phyloP scores from a whole-genome alignment of 2,113 vertebrate genomes.

The Callospermophilus lateralis region DNA sequence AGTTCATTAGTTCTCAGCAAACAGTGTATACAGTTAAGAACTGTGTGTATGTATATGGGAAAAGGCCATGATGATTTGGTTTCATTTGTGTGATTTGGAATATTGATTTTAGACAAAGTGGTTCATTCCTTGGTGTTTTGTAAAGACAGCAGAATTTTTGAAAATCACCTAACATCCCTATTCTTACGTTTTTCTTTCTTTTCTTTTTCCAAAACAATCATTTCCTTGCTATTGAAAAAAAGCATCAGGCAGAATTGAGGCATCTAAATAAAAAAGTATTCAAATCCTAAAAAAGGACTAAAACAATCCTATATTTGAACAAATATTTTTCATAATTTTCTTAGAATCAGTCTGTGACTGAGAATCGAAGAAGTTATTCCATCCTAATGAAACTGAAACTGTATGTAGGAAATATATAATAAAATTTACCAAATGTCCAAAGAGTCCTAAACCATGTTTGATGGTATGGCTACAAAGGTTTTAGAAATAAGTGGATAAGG shows the following conservation, averaged over 20 bases:
- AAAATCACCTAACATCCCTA: not conserved
- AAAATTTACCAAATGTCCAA: slow-evolving; percentile 46
- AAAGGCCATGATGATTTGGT: not conserved
- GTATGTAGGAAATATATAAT: slow-evolving; percentile 16
- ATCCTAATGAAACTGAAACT: slow-evolving; percentile 55
- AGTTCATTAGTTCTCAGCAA: slow-evolving; percentile 53
- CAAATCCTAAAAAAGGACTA: not conserved
- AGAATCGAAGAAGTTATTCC: not conserved
- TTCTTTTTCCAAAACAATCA: not conserved
- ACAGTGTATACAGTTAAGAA: not conserved
- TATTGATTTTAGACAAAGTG: not conserved
- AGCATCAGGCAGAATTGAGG: not conserved
- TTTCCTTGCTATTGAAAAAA: not conserved
- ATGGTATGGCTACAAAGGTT: slow-evolving; percentile 15
- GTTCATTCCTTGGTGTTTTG: not conserved
- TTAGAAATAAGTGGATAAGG: slow-evolving; percentile 69
- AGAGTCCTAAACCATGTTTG: slow-evolving; percentile 37
- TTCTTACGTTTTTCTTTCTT: not conserved
- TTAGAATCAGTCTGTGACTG: not conserved
- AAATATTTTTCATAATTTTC: slow-evolving; percentile 16
- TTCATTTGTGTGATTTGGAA: slow-evolving; percentile 25
- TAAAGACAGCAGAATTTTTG: not conserved
- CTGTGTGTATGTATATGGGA: not conserved
- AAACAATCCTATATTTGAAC: not conserved
- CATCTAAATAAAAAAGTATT: not conserved